Conservation (phyloP, 2,113 vertebrate species). For the Corythornis madagascariensis region DNA sequence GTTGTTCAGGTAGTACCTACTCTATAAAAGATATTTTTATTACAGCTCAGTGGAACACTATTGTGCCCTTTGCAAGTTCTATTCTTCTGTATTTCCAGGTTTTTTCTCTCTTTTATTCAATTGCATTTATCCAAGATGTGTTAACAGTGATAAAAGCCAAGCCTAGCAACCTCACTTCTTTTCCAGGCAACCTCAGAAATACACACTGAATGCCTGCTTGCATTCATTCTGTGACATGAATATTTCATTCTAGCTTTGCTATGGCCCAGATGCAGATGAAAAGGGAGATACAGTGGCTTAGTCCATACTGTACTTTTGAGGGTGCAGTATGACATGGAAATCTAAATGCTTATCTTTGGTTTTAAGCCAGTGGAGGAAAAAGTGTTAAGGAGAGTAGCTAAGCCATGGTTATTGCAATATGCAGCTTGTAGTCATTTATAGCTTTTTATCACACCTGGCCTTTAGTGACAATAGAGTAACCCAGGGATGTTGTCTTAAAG, state of each 20-base stretch:
- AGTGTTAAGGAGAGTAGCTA: background rate
- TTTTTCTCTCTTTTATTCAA: background rate
- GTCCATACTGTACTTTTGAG: background rate
- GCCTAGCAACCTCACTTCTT: background rate
- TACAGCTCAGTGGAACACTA: background rate
- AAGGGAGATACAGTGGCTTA: background rate
- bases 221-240: background rate
- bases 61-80: background rate
- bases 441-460: background rate
- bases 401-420: background rate
- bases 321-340: background rate
- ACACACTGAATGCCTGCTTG: background rate
- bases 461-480: background rate
- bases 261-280: background rate
- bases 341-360: background rate
- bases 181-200: background rate
- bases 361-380: background rate
- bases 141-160: background rate
- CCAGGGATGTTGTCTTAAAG: background rate
- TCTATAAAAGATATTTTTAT: background rate
- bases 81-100: background rate
- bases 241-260: background rate
- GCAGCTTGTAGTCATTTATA: background rate
- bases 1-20: background rate
- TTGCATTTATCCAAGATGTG: background rate